phyloP scores from a whole-genome alignment of 1,140 invertebrate species.

The Pseudobourletiella spinata region DNA sequence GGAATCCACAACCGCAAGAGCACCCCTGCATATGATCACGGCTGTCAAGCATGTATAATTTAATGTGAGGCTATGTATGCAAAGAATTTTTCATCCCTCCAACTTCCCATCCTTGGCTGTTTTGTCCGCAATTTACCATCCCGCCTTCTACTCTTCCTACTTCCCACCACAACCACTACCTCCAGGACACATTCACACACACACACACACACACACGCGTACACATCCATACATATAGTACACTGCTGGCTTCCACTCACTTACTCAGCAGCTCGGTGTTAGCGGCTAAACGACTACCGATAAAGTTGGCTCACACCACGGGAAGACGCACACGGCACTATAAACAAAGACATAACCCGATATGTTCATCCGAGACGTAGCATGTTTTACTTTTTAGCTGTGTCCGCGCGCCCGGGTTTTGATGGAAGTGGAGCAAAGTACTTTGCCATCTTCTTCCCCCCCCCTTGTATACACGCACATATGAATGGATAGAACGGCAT shows the following conservation, averaged over 20 bases:
- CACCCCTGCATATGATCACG: too few species aligned
- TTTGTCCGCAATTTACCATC: background rate
- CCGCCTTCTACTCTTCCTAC: background rate
- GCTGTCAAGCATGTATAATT: too few species aligned
- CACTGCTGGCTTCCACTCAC: too few species aligned
- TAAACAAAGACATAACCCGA: constrained; percentile 3
- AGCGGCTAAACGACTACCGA: background rate
- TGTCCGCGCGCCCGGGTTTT: background rate
- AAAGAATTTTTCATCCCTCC: constrained; percentile 2
- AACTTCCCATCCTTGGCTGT: background rate
- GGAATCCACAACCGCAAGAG: too few species aligned
- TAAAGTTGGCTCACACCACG: background rate
- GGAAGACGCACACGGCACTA: too few species aligned
- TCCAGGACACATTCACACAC: background rate
- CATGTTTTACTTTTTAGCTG: too few species aligned
- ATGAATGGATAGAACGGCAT: too few species aligned
- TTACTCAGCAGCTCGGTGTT: background rate
- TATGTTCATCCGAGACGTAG: too few species aligned
- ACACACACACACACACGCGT: too few species aligned
- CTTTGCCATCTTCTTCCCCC: background rate
- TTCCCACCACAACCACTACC: background rate
- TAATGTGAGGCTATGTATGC: too few species aligned
- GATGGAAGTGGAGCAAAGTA: too few species aligned
- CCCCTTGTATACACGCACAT: background rate
- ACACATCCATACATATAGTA: too few species aligned